Evolutionary conservation across 2,888 invertebrate genomes (phyloP), one percentile per base, ranked within the genome.

Genomic region (Drosophila borborema): DNA sequence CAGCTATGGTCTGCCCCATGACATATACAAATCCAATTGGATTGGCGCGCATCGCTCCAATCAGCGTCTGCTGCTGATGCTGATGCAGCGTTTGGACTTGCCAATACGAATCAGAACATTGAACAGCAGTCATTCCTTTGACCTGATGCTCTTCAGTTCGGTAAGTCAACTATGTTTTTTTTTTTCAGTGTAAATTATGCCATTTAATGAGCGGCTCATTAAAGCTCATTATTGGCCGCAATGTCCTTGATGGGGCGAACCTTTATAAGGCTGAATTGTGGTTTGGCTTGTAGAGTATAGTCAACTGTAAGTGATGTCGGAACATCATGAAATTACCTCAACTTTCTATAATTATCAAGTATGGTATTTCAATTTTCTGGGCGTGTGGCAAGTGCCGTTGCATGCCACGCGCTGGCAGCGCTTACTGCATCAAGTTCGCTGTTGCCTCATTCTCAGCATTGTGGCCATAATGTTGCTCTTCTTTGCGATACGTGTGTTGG

Each of bases 1-100:
- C 36, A 91, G 90, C 34, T 61, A 71, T 16, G 61, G 61, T 5
- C 61, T 91, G n/a, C 53, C 85, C 1, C 74, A 81, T 43, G 73
- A 80, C 18, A 60, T 90, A 0, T 90, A 90, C 63, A 77, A 70
- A 16, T 65, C 81, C 14, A 59, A 83, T 7, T 91, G 91, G 91
- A 69, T 86, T 41, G 16, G 46, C 9, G 86, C 89, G 76, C 51
- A 53, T 16, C 81, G 62, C 0, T 1, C 40, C n/a, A 82, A 88
- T 64, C 80, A 83, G 0, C 74, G 75, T 3, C 55, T 90, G 34
- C n/a, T 84, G 34, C 38, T 91, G 12, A 61, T 91, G 38, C 73
- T 86, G 9, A 79, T 90, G 82, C 66, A 80, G 16, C 77, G 79
- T 2, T 80, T 91, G 61, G 70, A 74, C 3, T 38, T 31, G 2